Evolutionary conservation across 2,888 invertebrate genomes (phyloP).

Genomic region (Drosophila fulvimacula): DNA sequence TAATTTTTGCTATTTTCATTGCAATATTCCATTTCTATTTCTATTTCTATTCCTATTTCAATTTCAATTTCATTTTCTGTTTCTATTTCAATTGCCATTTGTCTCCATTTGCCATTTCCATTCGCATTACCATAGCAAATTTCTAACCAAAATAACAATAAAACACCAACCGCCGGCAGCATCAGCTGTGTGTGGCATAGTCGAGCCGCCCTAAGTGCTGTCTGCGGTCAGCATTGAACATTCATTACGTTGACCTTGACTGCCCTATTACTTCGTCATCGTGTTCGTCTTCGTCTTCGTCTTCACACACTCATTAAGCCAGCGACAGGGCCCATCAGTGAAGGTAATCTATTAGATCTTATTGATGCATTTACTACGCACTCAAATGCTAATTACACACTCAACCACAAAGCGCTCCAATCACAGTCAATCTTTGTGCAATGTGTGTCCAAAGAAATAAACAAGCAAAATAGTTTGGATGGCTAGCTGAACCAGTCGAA

Average conservation of each 20-base stretch:
- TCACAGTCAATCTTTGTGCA: conserved; percentile 34
- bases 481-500: not conserved
- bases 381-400: conserved; percentile 45
- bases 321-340: not conserved
- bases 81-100: conserved; percentile 9
- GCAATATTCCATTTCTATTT: not conserved
- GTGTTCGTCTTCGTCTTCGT: not conserved
- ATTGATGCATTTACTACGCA: conserved; percentile 17
- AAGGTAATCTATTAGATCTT: conserved; percentile 15
- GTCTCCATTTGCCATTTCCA: conserved; percentile 12
- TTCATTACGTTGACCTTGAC: conserved; percentile 46
- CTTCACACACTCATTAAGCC: conserved; percentile 1
- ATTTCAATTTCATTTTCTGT: conserved; percentile 14
- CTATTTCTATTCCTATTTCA: conserved; percentile 4
- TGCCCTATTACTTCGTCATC: not conserved
- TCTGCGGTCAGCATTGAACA: conserved; percentile 35
- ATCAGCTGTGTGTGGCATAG: conserved; percentile 5
- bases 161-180: conserved; percentile 17
- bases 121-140: conserved; percentile 10
- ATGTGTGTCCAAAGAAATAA: conserved; percentile 31
- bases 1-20: conserved; percentile 34
- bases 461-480: not conserved
- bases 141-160: conserved; percentile 26
- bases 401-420: conserved; percentile 31
- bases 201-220: conserved; percentile 13